These are phyloP conservation scores for Piscicola geometra DNA, from an alignment of 2,888 invertebrate species.

Conservation along the genomic window DNA sequence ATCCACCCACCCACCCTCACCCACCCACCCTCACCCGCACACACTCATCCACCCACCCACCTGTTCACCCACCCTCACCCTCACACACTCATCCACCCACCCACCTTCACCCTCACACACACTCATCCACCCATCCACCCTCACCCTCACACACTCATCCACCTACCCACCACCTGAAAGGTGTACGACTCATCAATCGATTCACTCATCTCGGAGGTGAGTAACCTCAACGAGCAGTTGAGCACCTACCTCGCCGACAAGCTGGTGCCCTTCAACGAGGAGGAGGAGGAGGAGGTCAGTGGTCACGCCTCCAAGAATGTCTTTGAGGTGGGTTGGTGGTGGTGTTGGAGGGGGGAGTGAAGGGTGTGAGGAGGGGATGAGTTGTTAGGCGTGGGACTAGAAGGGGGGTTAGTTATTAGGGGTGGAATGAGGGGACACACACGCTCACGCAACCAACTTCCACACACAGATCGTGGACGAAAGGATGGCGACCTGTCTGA, in stretches of 20 bases:
- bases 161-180: background rate
- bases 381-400: constrained; percentile 4
- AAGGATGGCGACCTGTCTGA: constrained; percentile 26
- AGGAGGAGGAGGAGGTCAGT: constrained; percentile 17
- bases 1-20: too few relatives aligned
- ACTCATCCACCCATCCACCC: too few relatives aligned
- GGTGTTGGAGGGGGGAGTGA: background rate
- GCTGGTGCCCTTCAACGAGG: constrained; percentile 26
- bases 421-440: too few relatives aligned
- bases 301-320: constrained; percentile 1
- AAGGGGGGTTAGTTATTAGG: constrained; percentile 13
- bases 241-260: constrained; percentile 25
- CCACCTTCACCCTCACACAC: too few relatives aligned
- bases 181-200: constrained; percentile 30
- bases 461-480: constrained; percentile 29
- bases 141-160: too few relatives aligned
- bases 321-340: constrained; percentile 1
- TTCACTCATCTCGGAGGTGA: constrained; percentile 22
- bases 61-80: too few relatives aligned
- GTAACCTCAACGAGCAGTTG: constrained; percentile 28
- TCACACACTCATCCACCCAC: too few relatives aligned
- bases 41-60: too few relatives aligned
- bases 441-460: too few relatives aligned
- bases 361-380: too few relatives aligned
- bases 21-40: too few relatives aligned